Evolutionary conservation across 2,113 vertebrate genomes (phyloP).

Genomic region (Chloebia gouldiae): DNA sequence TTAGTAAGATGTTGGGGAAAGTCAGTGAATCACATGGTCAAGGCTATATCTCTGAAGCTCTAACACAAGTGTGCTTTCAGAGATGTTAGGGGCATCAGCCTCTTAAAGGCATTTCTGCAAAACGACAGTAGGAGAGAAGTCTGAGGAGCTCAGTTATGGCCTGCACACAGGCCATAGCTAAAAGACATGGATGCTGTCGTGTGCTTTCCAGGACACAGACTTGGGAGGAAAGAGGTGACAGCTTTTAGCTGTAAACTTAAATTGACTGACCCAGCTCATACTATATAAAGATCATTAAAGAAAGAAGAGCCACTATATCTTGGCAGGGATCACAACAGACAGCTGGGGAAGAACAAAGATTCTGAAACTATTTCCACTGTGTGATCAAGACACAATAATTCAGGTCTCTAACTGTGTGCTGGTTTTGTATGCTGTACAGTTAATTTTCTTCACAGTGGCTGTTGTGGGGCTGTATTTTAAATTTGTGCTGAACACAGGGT

Average conservation of each 20-base stretch:
- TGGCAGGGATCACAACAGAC: rapidly evolving
- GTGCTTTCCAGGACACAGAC: neutral
- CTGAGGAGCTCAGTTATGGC: neutral
- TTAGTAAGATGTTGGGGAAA: neutral
- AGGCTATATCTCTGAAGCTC: neutral
- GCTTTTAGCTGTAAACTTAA: neutral
- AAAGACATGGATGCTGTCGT: neutral
- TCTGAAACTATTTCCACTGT: neutral
- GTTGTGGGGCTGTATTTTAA: neutral
- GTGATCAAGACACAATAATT: neutral
- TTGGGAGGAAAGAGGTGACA: neutral
- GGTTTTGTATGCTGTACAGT: neutral
- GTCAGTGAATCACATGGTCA: neutral
- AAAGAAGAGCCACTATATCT: neutral
- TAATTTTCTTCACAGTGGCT: neutral
- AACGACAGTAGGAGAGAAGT: neutral
- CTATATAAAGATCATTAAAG: neutral
- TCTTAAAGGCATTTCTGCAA: neutral
- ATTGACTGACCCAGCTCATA: neutral
- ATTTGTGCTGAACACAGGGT: neutral
- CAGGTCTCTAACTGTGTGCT: neutral
- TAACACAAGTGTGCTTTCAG: neutral
- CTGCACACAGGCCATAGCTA: neutral
- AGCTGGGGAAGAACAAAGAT: neutral
- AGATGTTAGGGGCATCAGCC: neutral